phyloP scores from a whole-genome alignment of 2,113 vertebrate genomes.

The Mobula hypostoma region DNA sequence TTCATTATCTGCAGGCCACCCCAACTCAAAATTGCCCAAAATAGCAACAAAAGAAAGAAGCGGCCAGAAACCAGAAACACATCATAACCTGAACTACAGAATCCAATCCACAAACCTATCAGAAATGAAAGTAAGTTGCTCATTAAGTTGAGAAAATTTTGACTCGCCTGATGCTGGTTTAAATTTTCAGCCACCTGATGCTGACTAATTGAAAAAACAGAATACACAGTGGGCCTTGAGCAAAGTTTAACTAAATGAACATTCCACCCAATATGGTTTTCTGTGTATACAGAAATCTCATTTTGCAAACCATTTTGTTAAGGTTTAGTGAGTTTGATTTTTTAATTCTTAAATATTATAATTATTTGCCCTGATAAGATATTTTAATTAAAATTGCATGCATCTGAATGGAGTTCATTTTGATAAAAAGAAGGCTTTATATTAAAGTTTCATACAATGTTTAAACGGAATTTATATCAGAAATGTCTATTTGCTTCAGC shows the following conservation, averaged over 20 bases:
- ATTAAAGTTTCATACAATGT: background rate
- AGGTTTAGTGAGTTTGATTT: background rate
- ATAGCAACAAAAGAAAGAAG: no score
- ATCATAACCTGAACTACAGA: no score
- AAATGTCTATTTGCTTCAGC: background rate
- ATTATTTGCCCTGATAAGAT: background rate
- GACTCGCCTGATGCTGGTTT: background rate
- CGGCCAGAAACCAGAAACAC: no score
- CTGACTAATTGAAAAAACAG: background rate
- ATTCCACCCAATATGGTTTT: background rate
- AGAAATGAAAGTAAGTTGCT: background rate
- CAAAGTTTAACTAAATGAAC: background rate
- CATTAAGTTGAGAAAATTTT: background rate
- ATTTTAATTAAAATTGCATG: background rate
- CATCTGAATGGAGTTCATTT: background rate
- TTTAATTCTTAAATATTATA: constrained; percentile 1
- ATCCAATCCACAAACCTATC: no score
- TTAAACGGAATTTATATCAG: background rate
- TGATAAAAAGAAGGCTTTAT: background rate
- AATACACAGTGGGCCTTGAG: background rate
- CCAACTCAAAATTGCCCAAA: no score
- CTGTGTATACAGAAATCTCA: background rate
- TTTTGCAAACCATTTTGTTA: constrained; percentile 1
- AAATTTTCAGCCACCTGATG: background rate
- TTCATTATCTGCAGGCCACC: no score